Conservation (phyloP, 2,888 invertebrate genomes). For the Conchocele bisecta region DNA sequence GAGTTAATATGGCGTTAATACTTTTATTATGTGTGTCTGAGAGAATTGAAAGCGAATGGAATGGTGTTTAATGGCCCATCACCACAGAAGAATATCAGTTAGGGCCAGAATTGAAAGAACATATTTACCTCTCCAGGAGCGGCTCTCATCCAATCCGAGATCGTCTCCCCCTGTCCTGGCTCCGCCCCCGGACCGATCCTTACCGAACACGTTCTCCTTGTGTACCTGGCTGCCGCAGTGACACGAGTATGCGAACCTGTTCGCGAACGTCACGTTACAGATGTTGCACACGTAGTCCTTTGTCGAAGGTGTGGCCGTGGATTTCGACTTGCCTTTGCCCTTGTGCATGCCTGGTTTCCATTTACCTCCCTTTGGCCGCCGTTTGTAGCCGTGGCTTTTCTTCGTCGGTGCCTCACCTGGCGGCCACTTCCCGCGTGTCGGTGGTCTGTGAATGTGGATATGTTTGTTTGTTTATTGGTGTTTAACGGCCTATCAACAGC, state of each 20-base stretch:
- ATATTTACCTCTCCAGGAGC: no score
- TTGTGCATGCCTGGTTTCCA: slow-evolving; percentile 84
- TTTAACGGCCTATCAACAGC: no score
- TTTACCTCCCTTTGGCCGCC: slow-evolving; percentile 82
- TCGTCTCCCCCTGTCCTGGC: no score
- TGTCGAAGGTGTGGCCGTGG: background rate
- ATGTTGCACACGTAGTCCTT: slow-evolving; percentile 58
- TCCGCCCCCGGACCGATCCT: no score
- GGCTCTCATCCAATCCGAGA: no score
- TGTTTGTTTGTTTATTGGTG: no score
- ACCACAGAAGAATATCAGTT: no score
- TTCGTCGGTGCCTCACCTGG: slow-evolving; percentile 85
- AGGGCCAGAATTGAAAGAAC: no score
- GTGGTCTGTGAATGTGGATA: slow-evolving; percentile 19
- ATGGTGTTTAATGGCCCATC: no score
- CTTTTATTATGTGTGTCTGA: no score
- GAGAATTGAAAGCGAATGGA: no score
- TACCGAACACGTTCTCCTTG: slow-evolving; percentile 49
- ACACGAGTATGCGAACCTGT: slow-evolving; percentile 65
- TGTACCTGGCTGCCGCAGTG: slow-evolving; percentile 63
- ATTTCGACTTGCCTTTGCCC: slow-evolving; percentile 10
- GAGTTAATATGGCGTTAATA: no score
- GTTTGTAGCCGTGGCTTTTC: slow-evolving; percentile 14
- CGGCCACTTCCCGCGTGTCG: slow-evolving; percentile 89
- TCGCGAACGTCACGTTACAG: slow-evolving; percentile 67